These are phyloP conservation scores for Irena cyanogastra DNA, from an alignment of 2,113 vertebrate genomes.

Conservation along the genomic window DNA sequence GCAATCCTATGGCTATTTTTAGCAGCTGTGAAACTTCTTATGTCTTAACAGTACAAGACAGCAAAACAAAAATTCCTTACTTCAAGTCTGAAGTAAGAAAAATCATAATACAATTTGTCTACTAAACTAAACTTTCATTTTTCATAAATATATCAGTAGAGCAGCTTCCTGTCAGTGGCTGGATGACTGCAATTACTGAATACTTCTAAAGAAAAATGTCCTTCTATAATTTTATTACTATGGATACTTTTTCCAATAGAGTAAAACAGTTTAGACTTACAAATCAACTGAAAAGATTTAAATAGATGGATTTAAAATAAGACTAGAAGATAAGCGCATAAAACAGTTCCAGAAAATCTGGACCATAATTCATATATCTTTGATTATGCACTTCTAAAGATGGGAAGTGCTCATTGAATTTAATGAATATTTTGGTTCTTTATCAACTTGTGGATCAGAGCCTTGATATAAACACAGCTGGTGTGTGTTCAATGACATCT, in stretches of 20 bases:
- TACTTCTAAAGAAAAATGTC: neutral
- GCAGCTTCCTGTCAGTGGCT: neutral
- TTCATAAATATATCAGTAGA: neutral
- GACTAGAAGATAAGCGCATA: neutral
- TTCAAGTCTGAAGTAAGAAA: neutral
- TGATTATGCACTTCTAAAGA: conserved; percentile 3
- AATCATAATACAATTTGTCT: neutral
- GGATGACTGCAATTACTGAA: neutral
- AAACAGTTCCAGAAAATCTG: neutral
- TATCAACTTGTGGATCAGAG: conserved; percentile 32
- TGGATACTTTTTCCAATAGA: neutral
- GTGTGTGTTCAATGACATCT: conserved; percentile 13
- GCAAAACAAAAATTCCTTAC: neutral
- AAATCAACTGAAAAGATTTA: neutral
- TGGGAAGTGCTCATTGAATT: conserved; percentile 30
- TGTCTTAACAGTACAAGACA: neutral
- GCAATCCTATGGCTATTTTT: neutral
- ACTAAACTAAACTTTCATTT: neutral
- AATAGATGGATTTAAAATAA: neutral
- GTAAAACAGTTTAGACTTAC: neutral
- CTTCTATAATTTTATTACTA: neutral
- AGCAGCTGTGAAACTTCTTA: neutral
- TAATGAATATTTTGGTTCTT: conserved; percentile 56
- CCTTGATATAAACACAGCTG: conserved; percentile 49
- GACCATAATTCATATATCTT: neutral